phyloP scores from a whole-genome alignment of 2,888 invertebrate genomes.

The Tupiocoris notatus region DNA sequence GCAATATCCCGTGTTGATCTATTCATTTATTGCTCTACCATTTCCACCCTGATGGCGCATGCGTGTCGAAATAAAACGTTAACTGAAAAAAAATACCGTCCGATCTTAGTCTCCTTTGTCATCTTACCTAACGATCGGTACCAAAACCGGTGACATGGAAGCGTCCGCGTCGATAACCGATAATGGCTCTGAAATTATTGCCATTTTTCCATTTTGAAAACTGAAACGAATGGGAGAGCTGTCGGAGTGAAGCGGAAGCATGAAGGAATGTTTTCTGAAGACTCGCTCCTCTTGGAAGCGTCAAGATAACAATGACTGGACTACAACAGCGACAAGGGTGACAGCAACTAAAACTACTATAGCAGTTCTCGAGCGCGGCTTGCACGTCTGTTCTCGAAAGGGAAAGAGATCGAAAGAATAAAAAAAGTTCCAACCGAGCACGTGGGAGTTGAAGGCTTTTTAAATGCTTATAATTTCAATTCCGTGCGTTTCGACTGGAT shows the following conservation, averaged over 20 bases:
- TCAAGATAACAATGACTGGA: not conserved
- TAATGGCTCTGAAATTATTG: not conserved
- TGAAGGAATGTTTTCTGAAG: not conserved
- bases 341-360: not conserved
- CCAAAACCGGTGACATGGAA: not conserved
- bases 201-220: not conserved
- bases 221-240: not conserved
- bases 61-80: too few species aligned
- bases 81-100: too few species aligned
- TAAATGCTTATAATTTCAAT: not conserved
- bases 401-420: not conserved
- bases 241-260: too few species aligned
- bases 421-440: not conserved
- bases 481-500: not conserved
- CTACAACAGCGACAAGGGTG: not conserved
- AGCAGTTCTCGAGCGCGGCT: not conserved
- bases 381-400: not conserved
- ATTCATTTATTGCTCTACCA: constrained; percentile 3
- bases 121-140: not conserved
- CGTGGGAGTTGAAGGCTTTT: not conserved
- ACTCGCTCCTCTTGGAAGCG: not conserved
- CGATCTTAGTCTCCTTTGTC: too few species aligned
- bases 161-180: not conserved
- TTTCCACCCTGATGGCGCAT: too few species aligned
- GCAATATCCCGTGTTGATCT: not conserved